Evolutionary conservation across 2,888 invertebrate species (phyloP).

Genomic region (Eristalis intricaria): DNA sequence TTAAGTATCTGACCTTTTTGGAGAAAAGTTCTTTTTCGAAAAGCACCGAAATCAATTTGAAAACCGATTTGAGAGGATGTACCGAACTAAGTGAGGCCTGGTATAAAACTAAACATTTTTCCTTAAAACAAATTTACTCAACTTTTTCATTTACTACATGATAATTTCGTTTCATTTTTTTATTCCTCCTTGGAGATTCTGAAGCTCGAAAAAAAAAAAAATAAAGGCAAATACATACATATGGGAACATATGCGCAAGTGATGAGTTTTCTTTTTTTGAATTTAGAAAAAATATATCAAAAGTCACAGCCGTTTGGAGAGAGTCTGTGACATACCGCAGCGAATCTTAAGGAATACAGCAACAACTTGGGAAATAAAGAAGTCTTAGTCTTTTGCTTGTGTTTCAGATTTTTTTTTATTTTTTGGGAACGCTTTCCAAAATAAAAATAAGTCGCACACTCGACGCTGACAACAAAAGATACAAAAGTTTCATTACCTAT

Average conservation of each 20-base stretch:
- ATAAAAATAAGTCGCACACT: conserved; percentile 29
- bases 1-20: conserved; percentile 44
- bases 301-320: conserved; percentile 6
- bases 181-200: conserved; percentile 28
- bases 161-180: conserved; percentile 29
- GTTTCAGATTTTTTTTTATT: not conserved
- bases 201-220: not conserved
- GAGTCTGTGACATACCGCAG: conserved; percentile 32
- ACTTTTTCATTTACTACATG: conserved; percentile 48
- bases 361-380: conserved; percentile 13
- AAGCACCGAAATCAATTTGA: not conserved
- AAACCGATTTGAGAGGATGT: conserved; percentile 18
- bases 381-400: not conserved
- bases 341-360: conserved; percentile 8
- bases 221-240: conserved; percentile 14
- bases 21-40: not conserved
- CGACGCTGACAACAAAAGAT: conserved; percentile 19
- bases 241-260: conserved; percentile 17
- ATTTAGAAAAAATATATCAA: conserved; percentile 1
- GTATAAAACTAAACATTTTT: conserved; percentile 54
- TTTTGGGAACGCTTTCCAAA: conserved; percentile 15
- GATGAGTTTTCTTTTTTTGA: not conserved
- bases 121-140: conserved; percentile 27
- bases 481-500: conserved; percentile 19
- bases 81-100: conserved; percentile 58